Evolutionary conservation across 2,797 vertebrate species (phyloP).

Genomic region (Fundulus diaphanus): DNA sequence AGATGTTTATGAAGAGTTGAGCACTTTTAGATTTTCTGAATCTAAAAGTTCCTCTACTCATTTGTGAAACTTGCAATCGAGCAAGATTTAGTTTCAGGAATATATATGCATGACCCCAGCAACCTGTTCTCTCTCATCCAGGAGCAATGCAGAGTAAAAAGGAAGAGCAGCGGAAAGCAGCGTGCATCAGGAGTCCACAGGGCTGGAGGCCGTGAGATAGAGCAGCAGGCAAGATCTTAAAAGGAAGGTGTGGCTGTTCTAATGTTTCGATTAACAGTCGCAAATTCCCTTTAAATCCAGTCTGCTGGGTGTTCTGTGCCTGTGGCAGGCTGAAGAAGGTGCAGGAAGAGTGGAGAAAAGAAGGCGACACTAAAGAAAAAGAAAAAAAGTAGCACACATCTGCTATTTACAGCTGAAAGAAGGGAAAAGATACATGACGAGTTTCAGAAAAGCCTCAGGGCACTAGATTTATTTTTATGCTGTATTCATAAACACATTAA

Average conservation of each 20-base stretch:
- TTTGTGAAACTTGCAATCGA: conserved; percentile 18
- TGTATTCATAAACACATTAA: conserved; percentile 22
- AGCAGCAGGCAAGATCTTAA: conserved; percentile 90
- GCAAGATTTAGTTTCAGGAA: conserved; percentile 38
- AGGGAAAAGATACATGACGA: conserved; percentile 30
- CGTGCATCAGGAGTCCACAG: conserved; percentile 53
- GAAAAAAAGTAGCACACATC: conserved; percentile 24
- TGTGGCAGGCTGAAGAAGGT: conserved; percentile 37
- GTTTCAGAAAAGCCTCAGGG: conserved; percentile 28
- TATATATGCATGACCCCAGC: conserved; percentile 43
- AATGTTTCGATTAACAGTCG: conserved; percentile 86
- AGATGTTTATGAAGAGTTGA: conserved; percentile 18
- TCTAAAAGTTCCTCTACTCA: conserved; percentile 10
- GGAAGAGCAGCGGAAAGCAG: conserved; percentile 47
- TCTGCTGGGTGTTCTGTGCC: conserved; percentile 83
- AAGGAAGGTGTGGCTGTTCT: conserved; percentile 90
- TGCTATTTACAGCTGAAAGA: conserved; percentile 43
- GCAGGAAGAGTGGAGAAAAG: conserved; percentile 13
- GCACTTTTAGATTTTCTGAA: conserved; percentile 15
- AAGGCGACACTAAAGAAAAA: conserved; percentile 22
- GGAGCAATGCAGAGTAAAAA: conserved; percentile 46
- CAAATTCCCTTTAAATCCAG: conserved; percentile 91
- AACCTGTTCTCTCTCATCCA: conserved; percentile 40
- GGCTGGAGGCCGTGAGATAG: conserved; percentile 73
- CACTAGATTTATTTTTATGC: conserved; percentile 25